Percentiles rank a stretch among this genome's conserved stretches.
Evolutionary conservation across 1,140 invertebrate species (phyloP).

Genomic region (Eurytemora carolleeae): DNA sequence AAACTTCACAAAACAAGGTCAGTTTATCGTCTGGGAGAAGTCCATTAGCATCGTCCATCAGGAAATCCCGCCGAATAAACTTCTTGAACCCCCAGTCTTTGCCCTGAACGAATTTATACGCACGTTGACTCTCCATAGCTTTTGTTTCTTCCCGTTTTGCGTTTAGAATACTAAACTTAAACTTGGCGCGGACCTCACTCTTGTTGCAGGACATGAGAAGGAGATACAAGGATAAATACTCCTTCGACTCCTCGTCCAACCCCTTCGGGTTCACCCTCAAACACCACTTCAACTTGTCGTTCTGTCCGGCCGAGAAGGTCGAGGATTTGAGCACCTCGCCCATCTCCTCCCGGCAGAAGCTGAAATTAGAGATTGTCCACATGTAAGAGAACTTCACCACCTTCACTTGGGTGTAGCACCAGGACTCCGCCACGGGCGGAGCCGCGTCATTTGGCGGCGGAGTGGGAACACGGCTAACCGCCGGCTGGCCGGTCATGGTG

Average conservation of each 20-base stretch:
- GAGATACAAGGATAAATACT: constrained; percentile 95
- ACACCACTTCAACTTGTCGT: constrained; percentile 99
- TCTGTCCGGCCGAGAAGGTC: constrained; percentile 93
- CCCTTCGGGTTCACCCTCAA: constrained; percentile 97
- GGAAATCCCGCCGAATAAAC: constrained; percentile 92
- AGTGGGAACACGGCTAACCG: constrained; percentile 69
- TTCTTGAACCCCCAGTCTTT: constrained; percentile 99
- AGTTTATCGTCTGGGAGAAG: constrained; percentile 93
- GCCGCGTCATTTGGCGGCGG: constrained; percentile 70
- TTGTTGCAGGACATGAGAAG: constrained; percentile 97
- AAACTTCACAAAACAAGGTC: constrained; percentile 95
- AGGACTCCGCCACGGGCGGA: constrained; percentile 81
- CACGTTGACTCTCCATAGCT: constrained; percentile 87
- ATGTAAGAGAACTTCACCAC: constrained; percentile 99
- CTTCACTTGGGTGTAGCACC: constrained; percentile 97
- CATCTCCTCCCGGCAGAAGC: constrained; percentile 98
- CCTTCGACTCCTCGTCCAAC: constrained; percentile 97
- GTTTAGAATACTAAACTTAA: constrained; percentile 99
- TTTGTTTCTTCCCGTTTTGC: constrained; percentile 99
- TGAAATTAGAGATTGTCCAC: constrained; percentile 99
- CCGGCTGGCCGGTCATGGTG: constrained; percentile 46
- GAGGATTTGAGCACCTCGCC: constrained; percentile 98
- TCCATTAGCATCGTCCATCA: constrained; percentile 93
- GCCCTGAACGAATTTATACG: constrained; percentile 95
- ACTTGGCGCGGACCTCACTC: constrained; percentile 97